Conservation (phyloP, 1,140 invertebrate genomes). For the Drosophila melanica region DNA sequence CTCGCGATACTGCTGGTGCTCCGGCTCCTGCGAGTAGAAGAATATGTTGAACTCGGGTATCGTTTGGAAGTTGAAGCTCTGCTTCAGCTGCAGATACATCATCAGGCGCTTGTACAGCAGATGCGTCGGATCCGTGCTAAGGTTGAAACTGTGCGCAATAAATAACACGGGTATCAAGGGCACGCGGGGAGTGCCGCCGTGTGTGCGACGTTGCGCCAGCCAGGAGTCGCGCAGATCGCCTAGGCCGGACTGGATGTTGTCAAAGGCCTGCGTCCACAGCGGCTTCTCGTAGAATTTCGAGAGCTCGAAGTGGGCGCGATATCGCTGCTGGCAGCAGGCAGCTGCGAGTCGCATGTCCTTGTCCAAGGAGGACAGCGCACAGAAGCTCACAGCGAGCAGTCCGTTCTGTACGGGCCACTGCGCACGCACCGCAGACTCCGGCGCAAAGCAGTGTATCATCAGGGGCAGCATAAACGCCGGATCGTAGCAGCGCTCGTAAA, state of each 20-base stretch:
- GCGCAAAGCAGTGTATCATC: slow-evolving; percentile 85
- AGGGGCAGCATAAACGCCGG: slow-evolving; percentile 89
- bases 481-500: slow-evolving; percentile 86
- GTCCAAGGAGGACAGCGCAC: slow-evolving; percentile 86
- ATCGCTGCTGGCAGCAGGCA: slow-evolving; percentile 86
- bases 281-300: slow-evolving; percentile 85
- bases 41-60: slow-evolving; percentile 90
- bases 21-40: slow-evolving; percentile 87
- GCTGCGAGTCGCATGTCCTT: slow-evolving; percentile 86
- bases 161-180: slow-evolving; percentile 87
- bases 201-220: slow-evolving; percentile 69
- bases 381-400: slow-evolving; percentile 86
- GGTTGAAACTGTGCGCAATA: slow-evolving; percentile 86
- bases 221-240: slow-evolving; percentile 68
- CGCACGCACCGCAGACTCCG: slow-evolving; percentile 86
- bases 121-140: slow-evolving; percentile 86
- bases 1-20: slow-evolving; percentile 86
- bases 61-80: slow-evolving; percentile 87
- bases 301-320: slow-evolving; percentile 85
- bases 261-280: slow-evolving; percentile 82
- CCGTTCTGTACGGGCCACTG: slow-evolving; percentile 87
- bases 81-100: slow-evolving; percentile 88
- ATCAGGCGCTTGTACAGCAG: slow-evolving; percentile 87
- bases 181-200: slow-evolving; percentile 85
- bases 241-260: slow-evolving; percentile 85